phyloP scores from a whole-genome alignment of 2,888 invertebrate species.

The Agrilus cyanescens region DNA sequence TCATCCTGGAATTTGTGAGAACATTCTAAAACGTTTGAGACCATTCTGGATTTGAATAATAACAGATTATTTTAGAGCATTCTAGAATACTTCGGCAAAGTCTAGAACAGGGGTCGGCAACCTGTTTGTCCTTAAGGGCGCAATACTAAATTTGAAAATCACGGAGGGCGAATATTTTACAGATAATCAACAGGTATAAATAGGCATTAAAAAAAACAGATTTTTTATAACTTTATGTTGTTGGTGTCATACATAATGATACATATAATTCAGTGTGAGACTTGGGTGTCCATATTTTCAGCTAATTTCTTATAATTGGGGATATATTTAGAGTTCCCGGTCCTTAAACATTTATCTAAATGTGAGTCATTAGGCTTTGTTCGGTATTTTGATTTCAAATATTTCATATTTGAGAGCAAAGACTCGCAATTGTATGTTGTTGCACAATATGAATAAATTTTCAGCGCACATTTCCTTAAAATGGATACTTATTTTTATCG shows the following conservation, averaged over 20 bases:
- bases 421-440: slow-evolving; percentile 7
- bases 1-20: no score
- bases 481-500: slow-evolving; percentile 4
- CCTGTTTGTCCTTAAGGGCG: slow-evolving; percentile 1
- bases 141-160: slow-evolving; percentile 5
- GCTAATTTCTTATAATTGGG: slow-evolving; percentile 6
- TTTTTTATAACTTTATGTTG: slow-evolving; percentile 8
- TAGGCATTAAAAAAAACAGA: slow-evolving; percentile 8
- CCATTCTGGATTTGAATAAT: no score
- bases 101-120: not conserved
- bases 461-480: slow-evolving; percentile 9
- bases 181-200: slow-evolving; percentile 6
- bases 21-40: no score
- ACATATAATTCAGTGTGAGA: slow-evolving; percentile 7
- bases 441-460: slow-evolving; percentile 6
- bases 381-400: slow-evolving; percentile 7
- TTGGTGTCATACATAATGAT: slow-evolving; percentile 7
- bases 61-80: no score
- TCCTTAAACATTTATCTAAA: slow-evolving; percentile 3
- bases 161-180: slow-evolving; percentile 5
- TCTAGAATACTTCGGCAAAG: no score
- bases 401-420: slow-evolving; percentile 10
- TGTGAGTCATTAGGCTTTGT: slow-evolving; percentile 2
- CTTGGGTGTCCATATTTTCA: slow-evolving; percentile 3
- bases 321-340: slow-evolving; percentile 4